Evolutionary conservation across 2,797 vertebrate species (phyloP).

Genomic region (Peromyscus aztecus): DNA sequence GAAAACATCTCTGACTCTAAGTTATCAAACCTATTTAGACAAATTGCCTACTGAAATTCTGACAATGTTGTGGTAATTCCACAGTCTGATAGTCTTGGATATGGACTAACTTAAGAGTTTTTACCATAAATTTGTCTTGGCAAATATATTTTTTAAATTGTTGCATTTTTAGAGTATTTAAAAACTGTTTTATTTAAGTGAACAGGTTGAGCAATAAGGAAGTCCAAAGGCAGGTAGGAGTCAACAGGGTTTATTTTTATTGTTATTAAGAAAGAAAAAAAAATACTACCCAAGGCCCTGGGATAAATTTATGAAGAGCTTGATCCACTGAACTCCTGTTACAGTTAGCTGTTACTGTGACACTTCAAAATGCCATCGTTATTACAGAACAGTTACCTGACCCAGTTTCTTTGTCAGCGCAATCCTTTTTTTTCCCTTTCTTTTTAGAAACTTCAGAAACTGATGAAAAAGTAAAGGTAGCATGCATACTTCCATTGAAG

Average conservation of each 20-base stretch:
- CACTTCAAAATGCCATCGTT: conserved; percentile 85
- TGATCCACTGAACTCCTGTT: conserved; percentile 77
- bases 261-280: conserved; percentile 60
- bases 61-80: background rate
- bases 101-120: conserved; percentile 8
- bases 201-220: conserved; percentile 69
- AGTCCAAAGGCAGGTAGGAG: conserved; percentile 58
- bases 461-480: conserved; percentile 84
- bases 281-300: conserved; percentile 39
- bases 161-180: conserved; percentile 67
- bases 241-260: conserved; percentile 46
- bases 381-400: conserved; percentile 86
- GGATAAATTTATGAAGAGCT: conserved; percentile 79
- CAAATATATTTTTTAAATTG: conserved; percentile 72
- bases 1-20: conserved; percentile 59
- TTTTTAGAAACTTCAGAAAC: conserved; percentile 81
- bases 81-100: background rate
- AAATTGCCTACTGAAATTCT: conserved; percentile 30
- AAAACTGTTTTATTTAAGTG: conserved; percentile 52
- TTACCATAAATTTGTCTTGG: conserved; percentile 6
- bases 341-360: conserved; percentile 81
- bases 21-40: conserved; percentile 25
- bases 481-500: conserved; percentile 78
- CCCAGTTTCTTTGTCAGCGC: conserved; percentile 85
- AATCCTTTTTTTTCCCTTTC: background rate